phyloP scores from a whole-genome alignment of 2,888 invertebrate genomes.

The Ephialtes manifestator region DNA sequence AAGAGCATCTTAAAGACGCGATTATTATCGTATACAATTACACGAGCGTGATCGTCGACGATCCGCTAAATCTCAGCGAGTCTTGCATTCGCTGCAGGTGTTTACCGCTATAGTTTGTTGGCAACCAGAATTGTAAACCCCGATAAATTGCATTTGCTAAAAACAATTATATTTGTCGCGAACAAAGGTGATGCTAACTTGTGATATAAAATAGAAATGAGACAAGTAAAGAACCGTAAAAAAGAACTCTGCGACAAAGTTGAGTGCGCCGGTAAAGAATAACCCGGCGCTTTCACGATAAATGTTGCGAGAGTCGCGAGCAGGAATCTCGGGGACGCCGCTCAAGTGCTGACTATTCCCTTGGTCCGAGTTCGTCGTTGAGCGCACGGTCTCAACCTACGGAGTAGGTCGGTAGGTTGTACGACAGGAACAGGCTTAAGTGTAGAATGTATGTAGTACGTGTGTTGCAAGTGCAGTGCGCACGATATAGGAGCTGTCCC shows the following conservation, averaged over 20 bases:
- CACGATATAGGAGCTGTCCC: constrained; percentile 29
- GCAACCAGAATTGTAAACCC: too few relatives aligned
- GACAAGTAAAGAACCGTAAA: background rate
- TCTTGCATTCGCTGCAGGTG: constrained; percentile 20
- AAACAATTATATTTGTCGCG: background rate
- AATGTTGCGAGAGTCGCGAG: constrained; percentile 43
- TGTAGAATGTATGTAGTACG: constrained; percentile 43
- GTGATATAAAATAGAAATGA: constrained; percentile 2
- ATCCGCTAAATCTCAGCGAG: constrained; percentile 7
- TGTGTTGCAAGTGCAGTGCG: constrained; percentile 42
- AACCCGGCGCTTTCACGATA: constrained; percentile 60
- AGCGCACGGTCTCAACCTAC: constrained; percentile 40
- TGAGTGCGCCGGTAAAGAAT: constrained; percentile 15
- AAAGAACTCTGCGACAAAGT: background rate
- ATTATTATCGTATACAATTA: constrained; percentile 39
- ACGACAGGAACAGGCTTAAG: constrained; percentile 65
- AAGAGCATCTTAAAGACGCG: constrained; percentile 17
- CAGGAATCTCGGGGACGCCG: constrained; percentile 49
- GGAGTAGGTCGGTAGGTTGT: constrained; percentile 77
- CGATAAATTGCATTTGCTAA: too few relatives aligned
- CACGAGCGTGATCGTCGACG: constrained; percentile 9
- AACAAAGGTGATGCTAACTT: background rate
- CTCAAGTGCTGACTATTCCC: constrained; percentile 54
- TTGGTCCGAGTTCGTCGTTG: constrained; percentile 58
- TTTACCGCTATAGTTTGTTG: background rate